Conservation (phyloP, 2,888 invertebrate species). For the Agrochola lota region DNA sequence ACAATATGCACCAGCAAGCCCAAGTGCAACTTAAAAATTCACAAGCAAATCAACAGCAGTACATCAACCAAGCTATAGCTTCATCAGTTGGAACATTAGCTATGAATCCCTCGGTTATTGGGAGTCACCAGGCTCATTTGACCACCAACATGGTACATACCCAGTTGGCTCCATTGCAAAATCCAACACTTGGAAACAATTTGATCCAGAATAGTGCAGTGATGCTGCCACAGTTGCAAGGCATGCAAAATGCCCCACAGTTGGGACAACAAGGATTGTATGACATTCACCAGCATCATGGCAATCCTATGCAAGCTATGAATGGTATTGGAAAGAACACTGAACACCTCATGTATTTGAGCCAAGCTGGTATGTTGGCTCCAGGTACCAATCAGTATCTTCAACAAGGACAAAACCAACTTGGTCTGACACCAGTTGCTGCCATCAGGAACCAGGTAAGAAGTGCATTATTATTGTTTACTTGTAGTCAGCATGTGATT, state of each 20-base stretch:
- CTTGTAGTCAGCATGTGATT: conserved; percentile 1
- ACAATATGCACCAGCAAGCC: conserved; percentile 91
- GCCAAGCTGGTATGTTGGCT: conserved; percentile 90
- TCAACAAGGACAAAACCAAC: conserved; percentile 92
- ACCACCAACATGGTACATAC: conserved; percentile 89
- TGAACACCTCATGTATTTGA: conserved; percentile 89
- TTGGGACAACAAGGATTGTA: conserved; percentile 88
- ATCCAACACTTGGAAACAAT: conserved; percentile 86
- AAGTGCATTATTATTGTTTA: conserved; percentile 45
- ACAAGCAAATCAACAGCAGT: conserved; percentile 90
- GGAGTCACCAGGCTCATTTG: conserved; percentile 86
- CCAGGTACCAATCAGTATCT: conserved; percentile 91
- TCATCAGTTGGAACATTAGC: conserved; percentile 88
- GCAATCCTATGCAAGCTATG: conserved; percentile 88
- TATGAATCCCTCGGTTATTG: conserved; percentile 87
- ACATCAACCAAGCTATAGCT: conserved; percentile 86
- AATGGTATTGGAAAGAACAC: conserved; percentile 89
- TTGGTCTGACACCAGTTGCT: conserved; percentile 88
- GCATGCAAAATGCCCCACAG: conserved; percentile 89
- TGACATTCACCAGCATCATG: conserved; percentile 88
- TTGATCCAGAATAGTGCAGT: conserved; percentile 87
- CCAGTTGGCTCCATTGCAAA: conserved; percentile 89
- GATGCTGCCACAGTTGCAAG: conserved; percentile 88
- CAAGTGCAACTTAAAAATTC: conserved; percentile 86
- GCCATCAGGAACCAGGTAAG: conserved; percentile 89